These are phyloP conservation scores for Catagonus wagneri DNA, from an alignment of 2,113 vertebrate genomes.

Conservation along the genomic window DNA sequence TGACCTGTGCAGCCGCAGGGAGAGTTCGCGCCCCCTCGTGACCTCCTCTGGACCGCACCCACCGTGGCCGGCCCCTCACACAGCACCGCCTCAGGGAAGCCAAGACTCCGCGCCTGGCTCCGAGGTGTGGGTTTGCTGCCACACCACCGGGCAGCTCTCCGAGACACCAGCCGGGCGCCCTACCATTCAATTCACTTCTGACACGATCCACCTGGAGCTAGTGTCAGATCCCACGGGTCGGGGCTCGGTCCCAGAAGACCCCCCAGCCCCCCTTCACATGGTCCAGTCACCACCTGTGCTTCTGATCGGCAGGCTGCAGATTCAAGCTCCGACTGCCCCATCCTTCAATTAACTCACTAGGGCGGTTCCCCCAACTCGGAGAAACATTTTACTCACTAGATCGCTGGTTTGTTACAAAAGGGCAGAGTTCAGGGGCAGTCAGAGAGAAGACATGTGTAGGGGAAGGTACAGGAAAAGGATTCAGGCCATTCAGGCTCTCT, in stretches of 20 bases:
- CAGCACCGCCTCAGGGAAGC: neutral
- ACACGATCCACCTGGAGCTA: neutral
- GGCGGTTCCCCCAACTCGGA: neutral
- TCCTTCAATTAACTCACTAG: neutral
- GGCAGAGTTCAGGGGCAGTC: too few relatives aligned
- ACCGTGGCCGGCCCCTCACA: neutral
- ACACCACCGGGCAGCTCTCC: neutral
- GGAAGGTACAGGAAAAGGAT: accelerated
- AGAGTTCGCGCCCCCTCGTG: too few relatives aligned
- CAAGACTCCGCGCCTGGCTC: neutral
- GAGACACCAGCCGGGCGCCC: neutral
- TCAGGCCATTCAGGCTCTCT: neutral
- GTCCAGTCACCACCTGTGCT: neutral
- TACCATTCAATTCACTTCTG: neutral
- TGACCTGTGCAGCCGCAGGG: neutral
- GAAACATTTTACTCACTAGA: neutral
- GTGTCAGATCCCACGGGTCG: accelerated
- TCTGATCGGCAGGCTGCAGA: neutral
- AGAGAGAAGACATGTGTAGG: neutral
- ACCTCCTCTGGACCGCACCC: too few relatives aligned
- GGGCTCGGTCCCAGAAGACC: neutral
- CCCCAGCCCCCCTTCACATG: neutral
- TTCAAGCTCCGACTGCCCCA: too few relatives aligned
- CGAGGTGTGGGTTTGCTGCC: neutral
- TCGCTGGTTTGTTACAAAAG: neutral